Base-by-base conservation (phyloP, 2,888 invertebrate genomes). In the Willowsia nigromaculata region DNA sequence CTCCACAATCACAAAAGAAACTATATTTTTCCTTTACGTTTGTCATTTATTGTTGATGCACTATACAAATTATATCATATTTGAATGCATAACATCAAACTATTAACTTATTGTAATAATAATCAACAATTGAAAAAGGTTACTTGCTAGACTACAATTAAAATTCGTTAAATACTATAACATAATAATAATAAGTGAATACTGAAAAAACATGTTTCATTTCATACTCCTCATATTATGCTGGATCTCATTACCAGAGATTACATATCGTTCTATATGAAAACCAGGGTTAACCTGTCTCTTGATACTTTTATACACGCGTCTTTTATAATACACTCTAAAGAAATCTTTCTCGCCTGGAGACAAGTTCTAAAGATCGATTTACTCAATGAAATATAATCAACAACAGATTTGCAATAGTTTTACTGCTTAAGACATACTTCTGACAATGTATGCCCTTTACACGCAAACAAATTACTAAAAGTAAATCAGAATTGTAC, bases 31-130 rank as follows among this genome's bases (percentile, higher is more conserved):
- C 9, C 33, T 30, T 30, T 25, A 43, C 0, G 9, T 71, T 43
- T 71, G 22, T 71, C 71, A 59, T 71, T 71, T 71, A 71, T 71
- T 71, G 71, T 71, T 71, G 43, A 43, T 71, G 43, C 15, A 71
- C 71, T 43, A 71, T 71, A 71, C 71, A 71, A 71, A 71, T 43
- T 25, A 71, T 71, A 71, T 1, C 2, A 71, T 71, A 71, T 43
- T 7, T 22, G 71, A 71, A 43, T 71, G 43, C 18, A 43, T 71
- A 43, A 22, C 22, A 43, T 22, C 11, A 71, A 4, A 71, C 15
- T 25, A 62, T 22, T 22, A 15, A 22, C 25, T 4, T 18, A 33
- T 68, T 4, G 11, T 71, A 40, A 25, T 43, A 22, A 27, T 11
- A 71, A 68, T 37, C 37, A 71, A 43, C 25, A 71, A 71, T 43